A percentile compares a stretch with the other conserved stretches of the same genome.
Evolutionary conservation across 2,797 vertebrate genomes (phyloP).

Genomic region (Scolopax rusticola): DNA sequence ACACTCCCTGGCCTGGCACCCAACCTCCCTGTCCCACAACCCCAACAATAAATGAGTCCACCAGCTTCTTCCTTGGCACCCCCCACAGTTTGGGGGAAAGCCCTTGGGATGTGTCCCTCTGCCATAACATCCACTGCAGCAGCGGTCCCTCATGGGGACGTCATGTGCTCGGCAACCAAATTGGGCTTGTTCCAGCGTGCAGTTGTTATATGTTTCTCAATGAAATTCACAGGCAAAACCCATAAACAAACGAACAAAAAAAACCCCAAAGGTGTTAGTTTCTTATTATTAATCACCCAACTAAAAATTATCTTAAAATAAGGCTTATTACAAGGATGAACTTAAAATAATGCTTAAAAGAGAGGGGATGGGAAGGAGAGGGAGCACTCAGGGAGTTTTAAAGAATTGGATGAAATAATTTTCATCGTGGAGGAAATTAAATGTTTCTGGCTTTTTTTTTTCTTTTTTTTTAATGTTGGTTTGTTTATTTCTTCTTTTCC

Average conservation of each 20-base stretch:
- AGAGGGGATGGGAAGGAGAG: not conserved
- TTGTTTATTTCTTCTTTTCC: slow-evolving; percentile 60
- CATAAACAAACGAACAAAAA: not conserved
- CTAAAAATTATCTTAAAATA: not conserved
- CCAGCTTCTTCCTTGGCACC: not conserved
- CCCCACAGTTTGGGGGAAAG: fast-evolving
- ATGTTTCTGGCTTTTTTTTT: not conserved
- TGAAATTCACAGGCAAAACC: not conserved
- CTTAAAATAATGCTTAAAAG: not conserved
- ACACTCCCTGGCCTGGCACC: not conserved
- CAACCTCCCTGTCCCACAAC: not conserved
- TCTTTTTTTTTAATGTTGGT: not conserved
- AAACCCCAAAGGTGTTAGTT: not conserved
- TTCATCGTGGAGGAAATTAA: slow-evolving; percentile 39
- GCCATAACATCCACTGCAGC: not conserved
- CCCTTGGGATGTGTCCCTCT: not conserved
- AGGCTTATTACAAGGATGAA: not conserved
- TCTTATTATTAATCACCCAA: not conserved
- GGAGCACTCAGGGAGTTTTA: not conserved
- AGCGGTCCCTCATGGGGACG: not conserved
- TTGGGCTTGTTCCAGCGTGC: fast-evolving
- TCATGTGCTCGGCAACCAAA: fast-evolving
- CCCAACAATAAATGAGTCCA: not conserved
- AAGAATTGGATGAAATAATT: not conserved
- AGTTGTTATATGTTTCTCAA: not conserved